Evolutionary conservation across 2,888 invertebrate genomes (phyloP).

Genomic region (Eupithecia subfuscata): DNA sequence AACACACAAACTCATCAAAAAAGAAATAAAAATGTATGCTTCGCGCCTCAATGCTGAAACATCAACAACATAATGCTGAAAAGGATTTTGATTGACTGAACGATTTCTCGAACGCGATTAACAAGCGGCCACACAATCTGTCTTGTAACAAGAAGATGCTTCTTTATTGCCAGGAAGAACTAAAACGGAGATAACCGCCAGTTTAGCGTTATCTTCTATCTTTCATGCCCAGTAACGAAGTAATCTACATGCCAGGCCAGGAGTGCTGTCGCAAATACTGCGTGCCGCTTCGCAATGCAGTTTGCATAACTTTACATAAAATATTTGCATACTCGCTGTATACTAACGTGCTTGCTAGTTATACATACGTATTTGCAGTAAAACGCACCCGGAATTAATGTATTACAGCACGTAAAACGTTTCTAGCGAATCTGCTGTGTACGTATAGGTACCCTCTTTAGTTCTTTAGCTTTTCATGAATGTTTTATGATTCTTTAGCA

Average conservation of each 20-base stretch:
- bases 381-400: conserved; percentile 54
- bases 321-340: conserved; percentile 28
- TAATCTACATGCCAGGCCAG: conserved; percentile 65
- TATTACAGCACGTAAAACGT: conserved; percentile 20
- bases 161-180: background rate
- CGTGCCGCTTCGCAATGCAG: conserved; percentile 61
- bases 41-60: too few relatives aligned
- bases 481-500: conserved; percentile 5
- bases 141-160: background rate
- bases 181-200: background rate
- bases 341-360: conserved; percentile 53
- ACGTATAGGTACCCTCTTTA: background rate
- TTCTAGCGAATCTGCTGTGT: conserved; percentile 20
- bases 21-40: too few relatives aligned
- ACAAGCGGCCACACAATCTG: background rate
- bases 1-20: too few relatives aligned
- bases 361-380: conserved; percentile 59
- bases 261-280: conserved; percentile 63
- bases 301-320: conserved; percentile 76
- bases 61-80: background rate
- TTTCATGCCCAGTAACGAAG: conserved; percentile 56
- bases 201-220: conserved; percentile 25
- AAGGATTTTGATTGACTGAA: background rate
- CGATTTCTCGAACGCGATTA: background rate
- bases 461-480: conserved; percentile 17